A percentile compares a stretch with the other conserved stretches of the same genome.
Evolutionary conservation across 2,888 invertebrate genomes (phyloP).

Genomic region (Trisateles emortualis): DNA sequence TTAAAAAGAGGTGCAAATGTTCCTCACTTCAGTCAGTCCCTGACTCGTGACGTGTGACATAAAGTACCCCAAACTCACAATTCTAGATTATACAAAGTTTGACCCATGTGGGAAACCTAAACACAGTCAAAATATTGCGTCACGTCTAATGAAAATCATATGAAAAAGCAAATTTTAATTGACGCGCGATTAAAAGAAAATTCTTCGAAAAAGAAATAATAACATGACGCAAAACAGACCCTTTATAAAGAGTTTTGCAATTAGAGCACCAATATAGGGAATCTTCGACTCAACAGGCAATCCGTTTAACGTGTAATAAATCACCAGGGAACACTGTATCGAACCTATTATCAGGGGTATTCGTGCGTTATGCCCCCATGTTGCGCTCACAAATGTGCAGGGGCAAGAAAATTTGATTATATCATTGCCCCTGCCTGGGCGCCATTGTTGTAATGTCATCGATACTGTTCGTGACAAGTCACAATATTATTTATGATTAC

Average conservation of each 20-base stretch:
- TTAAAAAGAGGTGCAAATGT: no score
- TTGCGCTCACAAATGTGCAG: conserved; percentile 62
- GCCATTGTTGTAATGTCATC: conserved; percentile 59
- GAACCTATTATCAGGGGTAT: conserved; percentile 73
- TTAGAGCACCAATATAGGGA: conserved; percentile 59
- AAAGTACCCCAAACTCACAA: no score
- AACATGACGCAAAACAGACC: conserved; percentile 9
- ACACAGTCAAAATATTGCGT: no score
- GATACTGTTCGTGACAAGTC: conserved; percentile 58
- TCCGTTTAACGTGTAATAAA: conserved; percentile 82
- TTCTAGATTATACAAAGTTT: no score
- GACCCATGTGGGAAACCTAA: no score
- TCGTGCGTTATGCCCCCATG: conserved; percentile 62
- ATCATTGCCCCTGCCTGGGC: conserved; percentile 62
- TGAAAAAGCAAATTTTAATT: no score
- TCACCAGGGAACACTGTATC: conserved; percentile 69
- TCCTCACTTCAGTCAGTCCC: no score
- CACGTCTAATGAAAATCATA: no score
- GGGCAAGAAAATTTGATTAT: conserved; percentile 70
- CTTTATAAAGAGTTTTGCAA: conserved; percentile 37
- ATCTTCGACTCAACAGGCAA: conserved; percentile 70
- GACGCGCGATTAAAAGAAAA: no score
- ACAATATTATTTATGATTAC: conserved; percentile 58
- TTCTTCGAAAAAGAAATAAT: conserved; percentile 3
- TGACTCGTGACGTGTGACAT: no score